These are phyloP conservation scores for Protonibea diacanthus DNA, from an alignment of 2,797 vertebrate species.

Conservation along the genomic window DNA sequence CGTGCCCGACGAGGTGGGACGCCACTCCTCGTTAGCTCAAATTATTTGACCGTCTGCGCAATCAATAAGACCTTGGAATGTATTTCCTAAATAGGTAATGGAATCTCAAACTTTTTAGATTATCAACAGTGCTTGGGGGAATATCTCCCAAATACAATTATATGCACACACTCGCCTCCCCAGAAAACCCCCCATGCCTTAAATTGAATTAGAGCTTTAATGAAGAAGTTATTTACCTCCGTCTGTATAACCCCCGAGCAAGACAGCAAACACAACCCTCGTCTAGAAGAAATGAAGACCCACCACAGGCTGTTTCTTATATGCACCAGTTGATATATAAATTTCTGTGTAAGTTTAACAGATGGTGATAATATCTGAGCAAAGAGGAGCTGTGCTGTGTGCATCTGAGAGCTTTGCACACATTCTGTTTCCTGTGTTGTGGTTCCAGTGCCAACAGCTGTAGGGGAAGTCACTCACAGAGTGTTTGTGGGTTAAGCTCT, in stretches of 20 bases:
- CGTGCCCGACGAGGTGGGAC: constrained; percentile 4
- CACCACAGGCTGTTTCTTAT: neutral
- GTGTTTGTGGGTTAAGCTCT: constrained; percentile 56
- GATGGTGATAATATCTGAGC: constrained; percentile 12
- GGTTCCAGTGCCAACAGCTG: constrained; percentile 81
- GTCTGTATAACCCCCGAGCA: constrained; percentile 29
- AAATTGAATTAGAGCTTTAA: constrained; percentile 66
- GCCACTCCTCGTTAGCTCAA: constrained; percentile 51
- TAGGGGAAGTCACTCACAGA: constrained; percentile 75
- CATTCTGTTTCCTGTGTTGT: constrained; percentile 80
- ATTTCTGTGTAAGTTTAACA: constrained; percentile 22
- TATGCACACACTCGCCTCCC: neutral
- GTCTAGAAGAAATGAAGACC: constrained; percentile 1
- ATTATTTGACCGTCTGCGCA: constrained; percentile 43
- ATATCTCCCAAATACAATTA: constrained; percentile 61
- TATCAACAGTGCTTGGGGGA: constrained; percentile 49
- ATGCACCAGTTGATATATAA: constrained; percentile 16
- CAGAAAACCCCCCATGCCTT: constrained; percentile 9
- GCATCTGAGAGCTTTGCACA: constrained; percentile 48
- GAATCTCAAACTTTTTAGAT: constrained; percentile 70
- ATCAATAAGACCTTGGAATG: constrained; percentile 73
- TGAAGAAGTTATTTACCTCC: constrained; percentile 55
- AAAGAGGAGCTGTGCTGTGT: constrained; percentile 39
- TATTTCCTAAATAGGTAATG: constrained; percentile 67
- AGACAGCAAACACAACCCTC: neutral